Evolutionary conservation across 2,113 vertebrate species (phyloP).

Genomic region (Melanocharis versteri): DNA sequence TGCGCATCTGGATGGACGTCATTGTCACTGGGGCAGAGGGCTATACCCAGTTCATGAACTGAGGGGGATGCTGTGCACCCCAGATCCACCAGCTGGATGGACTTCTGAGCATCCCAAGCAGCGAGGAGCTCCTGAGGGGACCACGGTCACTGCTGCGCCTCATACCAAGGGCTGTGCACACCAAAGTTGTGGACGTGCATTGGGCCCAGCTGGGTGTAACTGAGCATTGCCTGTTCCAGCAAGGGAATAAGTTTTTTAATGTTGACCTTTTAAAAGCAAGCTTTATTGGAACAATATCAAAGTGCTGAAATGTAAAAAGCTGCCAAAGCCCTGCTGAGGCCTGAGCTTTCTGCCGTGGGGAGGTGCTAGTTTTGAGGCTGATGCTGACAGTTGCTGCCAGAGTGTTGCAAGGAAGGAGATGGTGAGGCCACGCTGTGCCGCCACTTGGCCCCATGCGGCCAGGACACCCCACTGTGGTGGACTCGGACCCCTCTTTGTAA

Average conservation of each 20-base stretch:
- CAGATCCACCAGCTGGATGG: neutral
- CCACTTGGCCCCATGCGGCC: too few species aligned
- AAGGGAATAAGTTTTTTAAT: neutral
- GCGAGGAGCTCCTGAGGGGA: neutral
- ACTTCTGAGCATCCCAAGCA: neutral
- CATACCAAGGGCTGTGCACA: neutral
- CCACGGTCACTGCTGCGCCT: fast-evolving
- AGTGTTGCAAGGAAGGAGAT: neutral
- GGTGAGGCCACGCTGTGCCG: fast-evolving
- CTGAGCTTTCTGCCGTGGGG: neutral
- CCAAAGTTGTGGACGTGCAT: fast-evolving
- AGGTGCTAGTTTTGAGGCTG: neutral
- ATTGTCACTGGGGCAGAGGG: conserved; percentile 96
- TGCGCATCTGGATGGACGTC: conserved; percentile 99
- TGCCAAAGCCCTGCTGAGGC: neutral
- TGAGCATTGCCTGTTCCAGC: neutral
- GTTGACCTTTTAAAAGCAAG: neutral
- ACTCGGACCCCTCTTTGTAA: neutral
- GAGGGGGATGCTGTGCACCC: neutral
- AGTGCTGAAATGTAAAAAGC: neutral
- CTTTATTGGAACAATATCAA: neutral
- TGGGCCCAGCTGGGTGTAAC: too few species aligned
- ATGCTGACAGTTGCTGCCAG: neutral
- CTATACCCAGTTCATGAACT: conserved; percentile 96
- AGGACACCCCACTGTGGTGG: neutral